Evolutionary conservation across 2,797 vertebrate species (phyloP), one percentile per base, ranked within the genome.

Genomic region (Sebastes wilsoni): DNA sequence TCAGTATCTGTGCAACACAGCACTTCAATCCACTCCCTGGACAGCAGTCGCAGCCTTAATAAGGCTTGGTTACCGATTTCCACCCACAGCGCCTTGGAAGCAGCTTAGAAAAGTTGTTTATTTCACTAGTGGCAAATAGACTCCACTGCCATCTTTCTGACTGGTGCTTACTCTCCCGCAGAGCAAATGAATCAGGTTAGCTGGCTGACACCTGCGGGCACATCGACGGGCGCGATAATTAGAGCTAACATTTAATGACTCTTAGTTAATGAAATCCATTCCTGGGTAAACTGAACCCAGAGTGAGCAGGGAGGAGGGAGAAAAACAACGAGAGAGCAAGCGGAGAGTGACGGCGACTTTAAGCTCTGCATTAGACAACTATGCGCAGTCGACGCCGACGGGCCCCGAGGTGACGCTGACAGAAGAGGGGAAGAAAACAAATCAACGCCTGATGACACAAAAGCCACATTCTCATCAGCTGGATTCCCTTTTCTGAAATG

Each of bases 211-310:
- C 97, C 97, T 97, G 97, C 96, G 96, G 97, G 96, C 95, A 94
- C 97, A 96, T 96, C 93, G 96, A 96, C 96, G 96, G 95, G 93
- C 82, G 89, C 91, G 92, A 95, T 97, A 98, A 99, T 99, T 98
- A 98, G 96, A 96, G 96, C 96, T 96, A 97, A 97, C 97, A 95
- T 97, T 97, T 97, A 98, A 97, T 97, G 97, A 97, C 97, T 97
- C 96, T 97, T 96, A 95, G 96, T 97, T 98, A 98, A 98, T 97
- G 97, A 96, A 96, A 97, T 96, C 97, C 77, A 95, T 96, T 97
- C 95, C 94, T 95, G 96, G 94, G 93, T 95, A 95, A 96, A 97
- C 94, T 91, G 95, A 96, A 95, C 95, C 95, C 95, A 92, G 96
- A 94, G 93, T 11, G 75, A 88, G 83, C 58, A 30, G 54, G 67